Conservation (phyloP, 2,797 vertebrate genomes). For the Podarcis lilfordi region DNA sequence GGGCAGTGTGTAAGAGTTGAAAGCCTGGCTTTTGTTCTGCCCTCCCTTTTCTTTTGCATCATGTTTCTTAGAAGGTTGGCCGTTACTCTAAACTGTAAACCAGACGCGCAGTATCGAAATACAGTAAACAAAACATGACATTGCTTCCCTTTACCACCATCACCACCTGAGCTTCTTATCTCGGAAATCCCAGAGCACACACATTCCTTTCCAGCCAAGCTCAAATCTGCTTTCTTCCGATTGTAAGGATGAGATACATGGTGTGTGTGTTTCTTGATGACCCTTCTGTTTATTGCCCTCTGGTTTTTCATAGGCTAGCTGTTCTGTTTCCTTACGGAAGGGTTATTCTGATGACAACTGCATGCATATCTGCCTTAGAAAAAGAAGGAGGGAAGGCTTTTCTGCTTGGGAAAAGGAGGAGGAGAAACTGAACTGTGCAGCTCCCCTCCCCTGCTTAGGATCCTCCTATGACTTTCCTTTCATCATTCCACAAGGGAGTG, state of each 20-base stretch:
- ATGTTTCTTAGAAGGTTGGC: not conserved
- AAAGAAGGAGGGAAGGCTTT: not conserved
- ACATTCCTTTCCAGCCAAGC: not conserved
- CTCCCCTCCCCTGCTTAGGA: not conserved
- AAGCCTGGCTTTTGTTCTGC: no score
- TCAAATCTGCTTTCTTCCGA: not conserved
- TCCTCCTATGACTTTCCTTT: constrained; percentile 40
- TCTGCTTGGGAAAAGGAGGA: constrained; percentile 34
- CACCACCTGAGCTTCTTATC: not conserved
- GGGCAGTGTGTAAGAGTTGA: no score
- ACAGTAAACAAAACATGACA: no score
- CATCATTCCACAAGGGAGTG: constrained; percentile 68
- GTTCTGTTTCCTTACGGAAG: constrained; percentile 55
- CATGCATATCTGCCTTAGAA: constrained; percentile 39
- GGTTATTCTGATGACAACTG: constrained; percentile 25
- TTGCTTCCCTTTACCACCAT: no score
- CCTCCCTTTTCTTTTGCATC: not conserved
- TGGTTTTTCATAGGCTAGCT: constrained; percentile 32
- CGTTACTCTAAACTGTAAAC: not conserved
- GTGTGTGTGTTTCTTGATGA: not conserved
- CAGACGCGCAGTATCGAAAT: not conserved
- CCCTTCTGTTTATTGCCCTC: constrained; percentile 28
- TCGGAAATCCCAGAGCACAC: not conserved
- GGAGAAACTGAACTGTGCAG: constrained; percentile 48
- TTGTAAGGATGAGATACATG: not conserved